These are phyloP conservation scores for Atethmia centrago DNA, from an alignment of 2,888 invertebrate species.

Conservation along the genomic window DNA sequence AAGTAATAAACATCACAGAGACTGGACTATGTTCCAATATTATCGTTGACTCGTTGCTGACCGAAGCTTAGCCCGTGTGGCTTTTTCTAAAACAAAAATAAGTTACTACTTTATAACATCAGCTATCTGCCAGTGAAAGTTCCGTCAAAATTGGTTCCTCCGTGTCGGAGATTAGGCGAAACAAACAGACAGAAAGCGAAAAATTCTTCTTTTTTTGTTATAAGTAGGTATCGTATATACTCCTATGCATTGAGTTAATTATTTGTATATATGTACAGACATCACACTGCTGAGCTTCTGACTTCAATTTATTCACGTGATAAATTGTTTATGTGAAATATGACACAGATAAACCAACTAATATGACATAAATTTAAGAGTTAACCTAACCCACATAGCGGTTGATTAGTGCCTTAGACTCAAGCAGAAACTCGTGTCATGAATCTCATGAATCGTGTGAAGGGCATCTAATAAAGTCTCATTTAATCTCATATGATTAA, in stretches of 20 bases:
- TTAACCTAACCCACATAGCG: constrained; percentile 53
- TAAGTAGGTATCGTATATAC: too few species aligned
- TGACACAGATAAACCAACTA: constrained; percentile 62
- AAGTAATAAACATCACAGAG: constrained; percentile 2
- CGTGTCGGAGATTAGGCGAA: too few species aligned
- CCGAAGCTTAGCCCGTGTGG: too few species aligned
- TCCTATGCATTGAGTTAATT: too few species aligned
- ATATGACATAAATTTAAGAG: constrained; percentile 61
- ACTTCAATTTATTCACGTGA: constrained; percentile 49
- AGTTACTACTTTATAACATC: too few species aligned
- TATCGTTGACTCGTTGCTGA: constrained; percentile 6
- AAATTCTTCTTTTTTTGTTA: too few species aligned
- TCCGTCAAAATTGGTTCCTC: too few species aligned
- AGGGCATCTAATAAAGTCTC: constrained; percentile 56
- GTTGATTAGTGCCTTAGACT: constrained; percentile 56
- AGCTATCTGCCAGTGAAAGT: too few species aligned
- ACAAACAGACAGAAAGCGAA: too few species aligned
- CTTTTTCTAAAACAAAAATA: too few species aligned
- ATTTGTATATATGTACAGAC: background rate
- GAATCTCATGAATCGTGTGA: constrained; percentile 39
- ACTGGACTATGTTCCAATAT: constrained; percentile 22
- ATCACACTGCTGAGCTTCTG: constrained; percentile 42
- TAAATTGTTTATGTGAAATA: constrained; percentile 63
- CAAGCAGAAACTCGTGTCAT: constrained; percentile 57
- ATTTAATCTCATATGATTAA: constrained; percentile 55